Evolutionary conservation across 2,888 invertebrate species (phyloP), one percentile per base, ranked within the genome.

Genomic region (Euzetes globulus): DNA sequence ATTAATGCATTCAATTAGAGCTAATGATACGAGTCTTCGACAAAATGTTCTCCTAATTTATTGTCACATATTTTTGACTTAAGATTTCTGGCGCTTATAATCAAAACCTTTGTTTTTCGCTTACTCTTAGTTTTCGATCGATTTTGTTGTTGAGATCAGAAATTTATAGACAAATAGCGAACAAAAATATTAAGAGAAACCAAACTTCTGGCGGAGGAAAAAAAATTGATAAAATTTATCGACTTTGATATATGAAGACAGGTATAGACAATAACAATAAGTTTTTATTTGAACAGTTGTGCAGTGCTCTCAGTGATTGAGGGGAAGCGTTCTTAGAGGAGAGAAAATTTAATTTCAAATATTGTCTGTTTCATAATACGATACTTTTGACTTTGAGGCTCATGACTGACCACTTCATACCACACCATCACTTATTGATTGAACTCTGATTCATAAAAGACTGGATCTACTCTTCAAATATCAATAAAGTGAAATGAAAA

Each of bases 1-100:
- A 65, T 65, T 65, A 65, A 65, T 65, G 65, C 65, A 65, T 65
- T 65, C 65, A 33, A 65, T 65, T 65, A n/a, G 37, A 17, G 65
- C 29, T 65, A 65, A 65, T 65, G 65, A 65, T 19, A 6, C 7
- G 19, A n/a, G 37, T 65, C 58, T 29, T 65, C 65, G 9, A 65
- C 11, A 65, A 37, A 65, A n/a, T n/a, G 65, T n/a, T 60, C 15
- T 15, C 5, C 60, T 60, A 27, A 29, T 29, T n/a, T 29, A 29
- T 60, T 17, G 60, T 27, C 33, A 33, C 29, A 60, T 33, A 60
- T 60, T 60, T 60, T 27, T 25, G 22, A 3, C 15, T 7, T 17
- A n/a, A 60, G 5, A 13, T 29, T 29, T 33, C 11, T 17, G 15
- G 1, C 33, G 22, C 27, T 60, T 27, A 13, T 27, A 60, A 60